phyloP scores from a whole-genome alignment of 1,140 invertebrate species.

The Drosophila littoralis region DNA sequence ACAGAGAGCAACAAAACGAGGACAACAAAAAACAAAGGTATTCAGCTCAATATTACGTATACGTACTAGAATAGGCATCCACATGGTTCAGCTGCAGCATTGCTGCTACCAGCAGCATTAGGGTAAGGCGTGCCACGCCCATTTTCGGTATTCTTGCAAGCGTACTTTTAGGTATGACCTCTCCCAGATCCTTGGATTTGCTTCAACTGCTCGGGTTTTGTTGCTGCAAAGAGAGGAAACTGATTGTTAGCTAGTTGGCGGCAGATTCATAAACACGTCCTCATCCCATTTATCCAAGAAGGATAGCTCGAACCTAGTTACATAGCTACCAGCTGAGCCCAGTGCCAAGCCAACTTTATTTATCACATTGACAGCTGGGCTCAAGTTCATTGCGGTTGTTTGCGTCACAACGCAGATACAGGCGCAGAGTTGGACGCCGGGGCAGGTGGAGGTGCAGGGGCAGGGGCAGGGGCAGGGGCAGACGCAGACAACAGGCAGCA shows the following conservation, averaged over 20 bases:
- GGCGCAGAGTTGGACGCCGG: no score
- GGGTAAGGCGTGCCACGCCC: constrained; percentile 61
- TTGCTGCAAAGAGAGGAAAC: constrained; percentile 18
- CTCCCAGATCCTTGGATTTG: background rate
- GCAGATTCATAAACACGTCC: constrained; percentile 33
- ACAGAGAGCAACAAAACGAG: constrained; percentile 21
- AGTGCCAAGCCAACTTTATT: constrained; percentile 68
- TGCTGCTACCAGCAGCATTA: constrained; percentile 44
- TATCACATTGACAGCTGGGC: constrained; percentile 77
- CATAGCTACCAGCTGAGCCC: background rate
- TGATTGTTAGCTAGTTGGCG: constrained; percentile 2
- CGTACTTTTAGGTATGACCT: background rate
- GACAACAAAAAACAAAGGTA: constrained; percentile 11
- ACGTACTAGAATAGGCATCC: constrained; percentile 82
- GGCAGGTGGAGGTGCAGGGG: background rate
- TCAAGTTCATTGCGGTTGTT: constrained; percentile 71
- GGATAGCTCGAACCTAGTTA: background rate
- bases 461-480: background rate
- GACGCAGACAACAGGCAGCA: background rate
- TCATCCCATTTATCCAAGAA: constrained; percentile 22
- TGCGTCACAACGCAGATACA: constrained; percentile 42
- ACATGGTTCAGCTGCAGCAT: constrained; percentile 58
- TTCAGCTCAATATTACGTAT: constrained; percentile 49
- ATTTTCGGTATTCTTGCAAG: constrained; percentile 19
- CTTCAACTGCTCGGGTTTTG: constrained; percentile 1